Percentiles rank a stretch among this genome's conserved stretches.
Evolutionary conservation across 2,113 vertebrate genomes (phyloP).

Genomic region (Zapus hudsonius): DNA sequence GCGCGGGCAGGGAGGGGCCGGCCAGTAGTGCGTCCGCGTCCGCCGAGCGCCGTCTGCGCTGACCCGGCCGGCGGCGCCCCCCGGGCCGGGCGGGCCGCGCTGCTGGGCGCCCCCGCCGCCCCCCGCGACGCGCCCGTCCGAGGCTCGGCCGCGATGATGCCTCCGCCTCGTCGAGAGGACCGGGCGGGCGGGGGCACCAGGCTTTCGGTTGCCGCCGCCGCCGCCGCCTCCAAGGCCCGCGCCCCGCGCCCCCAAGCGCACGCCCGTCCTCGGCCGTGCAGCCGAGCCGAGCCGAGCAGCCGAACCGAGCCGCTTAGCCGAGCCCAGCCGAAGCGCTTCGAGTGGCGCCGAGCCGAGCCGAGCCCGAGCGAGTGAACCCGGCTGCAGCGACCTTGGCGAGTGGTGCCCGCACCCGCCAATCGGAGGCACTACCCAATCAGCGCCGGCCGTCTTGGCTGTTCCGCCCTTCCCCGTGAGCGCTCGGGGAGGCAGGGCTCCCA

Average conservation of each 20-base stretch:
- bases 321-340: constrained; percentile 26
- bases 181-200: constrained; percentile 70
- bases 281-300: constrained; percentile 56
- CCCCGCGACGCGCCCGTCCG: constrained; percentile 11
- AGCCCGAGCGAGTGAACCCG: constrained; percentile 23
- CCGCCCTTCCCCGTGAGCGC: neutral
- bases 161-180: constrained; percentile 43
- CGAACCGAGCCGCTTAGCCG: constrained; percentile 54
- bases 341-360: constrained; percentile 32
- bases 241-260: constrained; percentile 60
- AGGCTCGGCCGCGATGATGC: constrained; percentile 23
- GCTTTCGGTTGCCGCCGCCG: constrained; percentile 56
- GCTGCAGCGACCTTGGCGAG: neutral
- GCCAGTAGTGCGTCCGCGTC: constrained; percentile 45
- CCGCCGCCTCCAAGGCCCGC: constrained; percentile 55
- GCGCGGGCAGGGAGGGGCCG: constrained; percentile 75
- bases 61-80: constrained; percentile 50
- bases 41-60: constrained; percentile 38
- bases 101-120: constrained; percentile 50
- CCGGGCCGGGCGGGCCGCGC: constrained; percentile 63
- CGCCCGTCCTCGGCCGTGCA: constrained; percentile 63
- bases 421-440: neutral
- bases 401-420: constrained; percentile 52
- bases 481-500: neutral
- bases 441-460: neutral